Percentiles rank a stretch among this genome's conserved stretches.
These are phyloP conservation scores for Zaprionus bogoriensis DNA, from an alignment of 2,888 invertebrate genomes.

Conservation along the genomic window DNA sequence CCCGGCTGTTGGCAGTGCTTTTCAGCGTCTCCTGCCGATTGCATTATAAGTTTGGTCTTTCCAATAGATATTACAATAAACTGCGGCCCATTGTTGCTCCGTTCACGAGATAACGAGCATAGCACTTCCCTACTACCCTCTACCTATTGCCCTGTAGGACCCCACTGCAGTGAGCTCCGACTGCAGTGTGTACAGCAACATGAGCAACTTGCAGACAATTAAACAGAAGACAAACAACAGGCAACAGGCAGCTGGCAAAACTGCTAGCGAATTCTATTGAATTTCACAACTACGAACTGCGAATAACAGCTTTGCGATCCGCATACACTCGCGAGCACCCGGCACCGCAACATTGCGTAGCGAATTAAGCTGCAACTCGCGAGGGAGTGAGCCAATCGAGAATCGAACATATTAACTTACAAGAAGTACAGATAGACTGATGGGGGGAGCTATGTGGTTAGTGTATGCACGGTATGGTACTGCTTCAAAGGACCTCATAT, in stretches of 20 bases:
- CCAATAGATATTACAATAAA: slow-evolving; percentile 52
- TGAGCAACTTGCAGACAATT: slow-evolving; percentile 13
- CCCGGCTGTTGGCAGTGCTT: slow-evolving; percentile 1
- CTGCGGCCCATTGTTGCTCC: slow-evolving; percentile 36
- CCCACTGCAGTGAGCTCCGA: neutral
- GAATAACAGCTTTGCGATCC: neutral
- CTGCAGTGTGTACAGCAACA: neutral
- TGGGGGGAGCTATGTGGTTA: too few species aligned
- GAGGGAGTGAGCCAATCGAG: too few species aligned
- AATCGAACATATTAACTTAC: too few species aligned
- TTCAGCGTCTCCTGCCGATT: slow-evolving; percentile 43
- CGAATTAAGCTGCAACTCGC: too few species aligned
- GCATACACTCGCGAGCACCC: too few species aligned
- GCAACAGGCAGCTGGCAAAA: neutral
- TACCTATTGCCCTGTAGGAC: neutral
- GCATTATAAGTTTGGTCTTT: slow-evolving; percentile 42
- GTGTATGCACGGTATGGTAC: too few species aligned
- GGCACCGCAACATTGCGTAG: too few species aligned
- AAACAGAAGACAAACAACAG: neutral
- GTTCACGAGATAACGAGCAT: slow-evolving; percentile 20
- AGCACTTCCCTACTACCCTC: neutral
- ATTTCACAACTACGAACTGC: neutral
- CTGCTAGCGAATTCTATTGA: slow-evolving; percentile 1
- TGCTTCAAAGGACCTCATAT: too few species aligned
- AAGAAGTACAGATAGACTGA: too few species aligned